These are phyloP conservation scores for Parauchenoglanis ngamensis DNA, from an alignment of 2,797 vertebrate species.

Conservation along the genomic window DNA sequence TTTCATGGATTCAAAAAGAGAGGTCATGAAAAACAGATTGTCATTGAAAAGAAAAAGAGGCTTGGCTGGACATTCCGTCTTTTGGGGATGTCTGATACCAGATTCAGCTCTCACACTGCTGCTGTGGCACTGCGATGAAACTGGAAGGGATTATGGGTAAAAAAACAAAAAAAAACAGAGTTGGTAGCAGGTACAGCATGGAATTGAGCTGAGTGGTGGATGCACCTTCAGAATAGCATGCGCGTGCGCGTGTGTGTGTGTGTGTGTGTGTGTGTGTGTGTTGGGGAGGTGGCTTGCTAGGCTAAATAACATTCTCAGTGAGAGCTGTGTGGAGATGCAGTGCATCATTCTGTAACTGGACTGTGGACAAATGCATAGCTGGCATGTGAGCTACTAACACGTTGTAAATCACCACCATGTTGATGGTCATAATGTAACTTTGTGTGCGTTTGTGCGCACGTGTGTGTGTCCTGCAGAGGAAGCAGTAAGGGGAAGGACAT, in stretches of 20 bases:
- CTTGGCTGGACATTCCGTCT: slow-evolving; percentile 68
- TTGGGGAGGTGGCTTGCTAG: slow-evolving; percentile 9
- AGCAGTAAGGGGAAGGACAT: slow-evolving; percentile 93
- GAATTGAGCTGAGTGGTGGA: slow-evolving; percentile 42
- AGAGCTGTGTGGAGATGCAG: slow-evolving; percentile 12
- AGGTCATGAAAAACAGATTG: slow-evolving; percentile 18
- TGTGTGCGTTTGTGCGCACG: slow-evolving; percentile 42
- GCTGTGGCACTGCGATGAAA: slow-evolving; percentile 65
- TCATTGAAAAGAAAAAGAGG: slow-evolving; percentile 60
- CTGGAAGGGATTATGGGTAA: slow-evolving; percentile 51
- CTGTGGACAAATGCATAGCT: slow-evolving; percentile 34
- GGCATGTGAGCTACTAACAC: slow-evolving; percentile 50
- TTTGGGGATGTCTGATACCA: slow-evolving; percentile 62
- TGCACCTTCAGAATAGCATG: slow-evolving; percentile 73
- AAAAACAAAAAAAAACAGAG: slow-evolving; percentile 13
- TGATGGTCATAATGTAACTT: background rate
- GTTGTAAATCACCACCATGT: background rate
- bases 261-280: slow-evolving; percentile 17
- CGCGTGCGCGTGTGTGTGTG: slow-evolving; percentile 30
- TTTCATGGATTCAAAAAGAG: slow-evolving; percentile 50
- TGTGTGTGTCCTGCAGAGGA: slow-evolving; percentile 74
- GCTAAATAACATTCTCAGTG: slow-evolving; percentile 34
- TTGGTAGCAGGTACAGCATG: slow-evolving; percentile 65
- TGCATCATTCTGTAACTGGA: slow-evolving; percentile 35
- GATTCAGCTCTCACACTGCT: slow-evolving; percentile 68